Evolutionary conservation across 2,113 vertebrate species (phyloP), one percentile per base, ranked within the genome.

Genomic region (Podocnemis expansa): DNA sequence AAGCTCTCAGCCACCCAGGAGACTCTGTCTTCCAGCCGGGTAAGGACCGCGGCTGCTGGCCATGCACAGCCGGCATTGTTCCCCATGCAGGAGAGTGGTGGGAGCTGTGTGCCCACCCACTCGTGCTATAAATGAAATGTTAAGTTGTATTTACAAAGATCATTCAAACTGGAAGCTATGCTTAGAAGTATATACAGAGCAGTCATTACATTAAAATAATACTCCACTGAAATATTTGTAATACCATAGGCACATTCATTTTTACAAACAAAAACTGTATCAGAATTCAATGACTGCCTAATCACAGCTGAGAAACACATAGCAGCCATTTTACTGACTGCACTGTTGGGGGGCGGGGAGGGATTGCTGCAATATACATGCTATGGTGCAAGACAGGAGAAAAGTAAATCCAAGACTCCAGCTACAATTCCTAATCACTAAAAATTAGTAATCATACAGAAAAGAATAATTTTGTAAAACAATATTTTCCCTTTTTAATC

Each of bases 261-360:
- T 95, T 16, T 92, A 96, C 87, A 51, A 91, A 95, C 88, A 85
- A 90, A 96, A 94, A 34, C 78, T 91, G 90, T 89, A 84, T 92
- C 94, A 90, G 93, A 60, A 78, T 85, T 58, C 93, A 89, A 63
- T 73, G 80, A 60, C 91, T 58, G 79, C 93, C 60, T 92, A 95
- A 95, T 91, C 95, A 92, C 93, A 89, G 92, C 95, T 97, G 84
- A 91, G 91, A 96, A 95, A 93, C 84, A 88, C 91, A 94, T 83
- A 94, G 95, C 94, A 95, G 93, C 91, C 94, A 95, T 96, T 96
- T 97, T 97, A 94, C 95, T 97, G 93, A 95, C 93, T 95, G 95
- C 95, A 94, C 89, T 92, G 85, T 97, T 93, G n/a, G n/a, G n/a
- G n/a, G n/a, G n/a, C n/a, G n/a, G n/a, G 55, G 12, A 85, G 51